These are phyloP conservation scores for Drosophila baimaii DNA, from an alignment of 1,140 invertebrate species.

Conservation along the genomic window DNA sequence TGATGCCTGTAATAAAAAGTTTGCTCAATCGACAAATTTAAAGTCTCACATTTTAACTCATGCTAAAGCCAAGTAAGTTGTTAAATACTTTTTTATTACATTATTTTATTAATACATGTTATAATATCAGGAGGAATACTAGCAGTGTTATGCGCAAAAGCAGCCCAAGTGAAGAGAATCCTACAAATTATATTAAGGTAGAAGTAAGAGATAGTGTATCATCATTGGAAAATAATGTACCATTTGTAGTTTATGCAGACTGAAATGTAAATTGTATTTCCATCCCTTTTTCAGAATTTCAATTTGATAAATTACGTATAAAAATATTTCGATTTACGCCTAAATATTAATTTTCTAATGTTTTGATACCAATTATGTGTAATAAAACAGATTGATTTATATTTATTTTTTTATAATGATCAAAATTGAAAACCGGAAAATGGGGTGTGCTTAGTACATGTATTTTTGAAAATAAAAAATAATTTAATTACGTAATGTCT, in stretches of 20 bases:
- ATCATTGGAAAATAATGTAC: conserved; percentile 34
- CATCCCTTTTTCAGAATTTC: not conserved
- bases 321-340: not conserved
- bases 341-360: not conserved
- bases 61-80: conserved; percentile 95
- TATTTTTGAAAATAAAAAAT: not conserved
- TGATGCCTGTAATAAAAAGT: conserved; percentile 99
- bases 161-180: conserved; percentile 59
- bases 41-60: conserved; percentile 99
- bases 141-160: conserved; percentile 47
- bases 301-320: not conserved
- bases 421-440: not conserved
- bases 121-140: conserved; percentile 62
- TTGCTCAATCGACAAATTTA: conserved; percentile 98
- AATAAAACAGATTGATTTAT: not conserved
- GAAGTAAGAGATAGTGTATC: conserved; percentile 73
- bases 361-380: not conserved
- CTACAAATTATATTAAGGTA: conserved; percentile 75
- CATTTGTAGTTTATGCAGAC: conserved; percentile 76
- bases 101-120: not conserved
- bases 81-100: not conserved
- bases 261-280: conserved; percentile 26
- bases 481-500: not conserved
- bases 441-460: not conserved
- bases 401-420: not conserved